A percentile compares a stretch with the other conserved stretches of the same genome.
Conservation (phyloP, 2,797 vertebrate species). For the Australoheros facetus region DNA sequence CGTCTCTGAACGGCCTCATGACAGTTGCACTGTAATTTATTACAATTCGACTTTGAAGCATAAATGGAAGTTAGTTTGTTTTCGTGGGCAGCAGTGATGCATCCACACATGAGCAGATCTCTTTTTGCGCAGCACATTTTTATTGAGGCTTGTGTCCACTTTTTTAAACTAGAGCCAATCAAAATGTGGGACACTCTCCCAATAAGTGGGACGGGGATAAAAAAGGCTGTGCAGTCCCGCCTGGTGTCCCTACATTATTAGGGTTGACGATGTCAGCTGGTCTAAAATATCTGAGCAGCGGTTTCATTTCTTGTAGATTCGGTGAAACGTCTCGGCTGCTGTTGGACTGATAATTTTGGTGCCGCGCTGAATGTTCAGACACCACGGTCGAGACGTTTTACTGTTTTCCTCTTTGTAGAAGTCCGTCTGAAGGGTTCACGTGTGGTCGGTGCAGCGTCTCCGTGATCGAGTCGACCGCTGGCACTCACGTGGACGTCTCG, state of each 20-base stretch:
- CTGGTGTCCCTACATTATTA: neutral
- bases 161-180: neutral
- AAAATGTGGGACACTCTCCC: neutral
- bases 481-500: neutral
- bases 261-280: neutral
- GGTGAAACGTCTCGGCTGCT: neutral
- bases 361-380: neutral
- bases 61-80: neutral
- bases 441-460: neutral
- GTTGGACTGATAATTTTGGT: neutral
- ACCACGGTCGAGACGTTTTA: neutral
- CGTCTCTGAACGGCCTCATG: neutral
- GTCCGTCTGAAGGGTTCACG: neutral
- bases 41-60: neutral
- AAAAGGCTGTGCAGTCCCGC: neutral
- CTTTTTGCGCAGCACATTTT: neutral
- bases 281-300: neutral
- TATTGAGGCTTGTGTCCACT: neutral
- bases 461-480: neutral
- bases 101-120: neutral
- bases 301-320: neutral
- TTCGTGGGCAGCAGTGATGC: neutral
- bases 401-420: neutral
- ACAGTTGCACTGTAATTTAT: neutral
- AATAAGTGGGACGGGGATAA: neutral